Evolutionary conservation across 2,797 vertebrate genomes (phyloP).

Genomic region (Anniella stebbinsi): DNA sequence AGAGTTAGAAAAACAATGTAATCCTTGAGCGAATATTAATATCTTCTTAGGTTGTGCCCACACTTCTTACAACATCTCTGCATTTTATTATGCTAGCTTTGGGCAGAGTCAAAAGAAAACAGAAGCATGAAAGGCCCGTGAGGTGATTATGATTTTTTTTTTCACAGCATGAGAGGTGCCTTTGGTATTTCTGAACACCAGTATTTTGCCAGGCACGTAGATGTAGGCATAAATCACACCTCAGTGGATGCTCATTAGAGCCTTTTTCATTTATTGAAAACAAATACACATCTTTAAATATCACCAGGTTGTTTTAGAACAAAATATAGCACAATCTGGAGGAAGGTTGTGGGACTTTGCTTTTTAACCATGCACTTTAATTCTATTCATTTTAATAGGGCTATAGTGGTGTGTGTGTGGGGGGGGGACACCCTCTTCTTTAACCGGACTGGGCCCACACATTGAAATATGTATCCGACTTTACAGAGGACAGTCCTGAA

Average conservation of each 20-base stretch:
- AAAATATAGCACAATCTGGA: background rate
- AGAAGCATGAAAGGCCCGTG: slow-evolving; percentile 28
- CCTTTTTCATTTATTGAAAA: background rate
- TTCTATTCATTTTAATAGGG: background rate
- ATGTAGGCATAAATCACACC: slow-evolving; percentile 29
- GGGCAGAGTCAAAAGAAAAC: slow-evolving; percentile 49
- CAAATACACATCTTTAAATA: background rate
- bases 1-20: slow-evolving; percentile 64
- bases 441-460: background rate
- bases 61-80: slow-evolving; percentile 54
- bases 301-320: background rate
- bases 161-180: slow-evolving; percentile 4
- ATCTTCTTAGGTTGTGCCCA: background rate
- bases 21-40: slow-evolving; percentile 62
- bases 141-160: slow-evolving; percentile 42
- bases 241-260: slow-evolving; percentile 21
- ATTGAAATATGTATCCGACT: background rate
- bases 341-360: background rate
- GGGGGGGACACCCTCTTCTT: too few species aligned
- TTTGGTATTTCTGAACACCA: slow-evolving; percentile 26
- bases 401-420: background rate
- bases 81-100: slow-evolving; percentile 58
- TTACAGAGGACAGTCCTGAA: too few species aligned
- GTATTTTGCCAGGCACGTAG: slow-evolving; percentile 27
- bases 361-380: background rate